Evolutionary conservation across 2,113 vertebrate genomes (phyloP), one percentile per base, ranked within the genome.

Genomic region (Apistogramma diplotaenia): DNA sequence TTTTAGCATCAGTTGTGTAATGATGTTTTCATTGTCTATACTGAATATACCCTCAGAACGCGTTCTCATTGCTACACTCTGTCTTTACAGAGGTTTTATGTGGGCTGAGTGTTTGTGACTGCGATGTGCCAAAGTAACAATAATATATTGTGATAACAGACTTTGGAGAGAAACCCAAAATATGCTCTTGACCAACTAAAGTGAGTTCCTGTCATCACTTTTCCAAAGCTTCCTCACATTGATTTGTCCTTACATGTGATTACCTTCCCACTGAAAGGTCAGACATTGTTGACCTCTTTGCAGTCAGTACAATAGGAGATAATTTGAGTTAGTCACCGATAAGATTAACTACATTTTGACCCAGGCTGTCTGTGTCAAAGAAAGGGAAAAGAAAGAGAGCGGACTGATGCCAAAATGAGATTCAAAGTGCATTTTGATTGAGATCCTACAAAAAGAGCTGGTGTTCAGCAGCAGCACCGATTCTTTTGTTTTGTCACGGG

Each of bases 171-270:
- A 40, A 73, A 83, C 55, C n/a, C 6, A 40, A 72, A 51, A 56
- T 37, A 54, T 11, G 13, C 13, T 27, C 19, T 31, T 51, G 23
- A 53, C 51, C 67, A 15, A 29, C 31, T 19, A 3, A 37, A 54
- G 6, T 12, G 25, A 56, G 54, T 74, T 72, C 11, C 23, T 54
- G 21, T 74, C 43, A 70, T 12, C 62, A 35, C 46, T 21, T 87
- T 71, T 54, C 18, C 61, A 72, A 77, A 75, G 54, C 67, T 74
- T 76, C 87, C 55, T 35, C 75, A 67, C 79, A 77, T 83, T 53
- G 74, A 79, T 49, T 85, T 27, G 11, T 83, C 88, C 81, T 61
- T 67, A 81, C 70, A 51, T 77, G 43, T 81, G 65, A 89, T 89
- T 83, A 62, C 78, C 55, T 74, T 87, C 72, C 31, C 67, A 3